A percentile compares a stretch with the other conserved stretches of the same genome.
phyloP scores from a whole-genome alignment of 2,888 invertebrate species.

The Trachelus stipa region DNA sequence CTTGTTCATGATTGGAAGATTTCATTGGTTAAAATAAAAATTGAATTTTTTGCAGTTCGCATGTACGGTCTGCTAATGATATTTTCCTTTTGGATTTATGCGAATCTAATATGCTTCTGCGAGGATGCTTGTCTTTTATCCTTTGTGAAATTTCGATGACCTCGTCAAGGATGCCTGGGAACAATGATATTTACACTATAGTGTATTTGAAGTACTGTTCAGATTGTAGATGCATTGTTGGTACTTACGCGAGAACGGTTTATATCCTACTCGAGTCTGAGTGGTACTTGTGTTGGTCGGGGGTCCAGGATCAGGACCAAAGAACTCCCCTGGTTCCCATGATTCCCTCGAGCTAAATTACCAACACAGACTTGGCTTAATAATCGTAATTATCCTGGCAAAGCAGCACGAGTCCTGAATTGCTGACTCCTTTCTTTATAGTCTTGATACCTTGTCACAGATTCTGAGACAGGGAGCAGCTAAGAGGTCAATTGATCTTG shows the following conservation, averaged over 20 bases:
- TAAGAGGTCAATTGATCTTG: not conserved
- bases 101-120: not conserved
- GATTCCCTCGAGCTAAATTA: slow-evolving; percentile 23
- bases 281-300: slow-evolving; percentile 18
- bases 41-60: not conserved
- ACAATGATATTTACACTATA: slow-evolving; percentile 25
- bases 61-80: no score
- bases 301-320: slow-evolving; percentile 21
- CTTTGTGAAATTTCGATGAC: not conserved
- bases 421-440: slow-evolving; percentile 8
- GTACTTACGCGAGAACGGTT: slow-evolving; percentile 17
- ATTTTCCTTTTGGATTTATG: no score
- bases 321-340: slow-evolving; percentile 24
- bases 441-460: not conserved
- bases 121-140: not conserved
- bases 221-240: slow-evolving; percentile 15
- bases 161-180: not conserved
- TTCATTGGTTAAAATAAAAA: not conserved
- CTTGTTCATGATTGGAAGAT: not conserved
- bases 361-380: slow-evolving; percentile 28
- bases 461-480: not conserved
- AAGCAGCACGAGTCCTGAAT: slow-evolving; percentile 10
- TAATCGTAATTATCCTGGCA: slow-evolving; percentile 33
- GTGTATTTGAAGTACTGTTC: slow-evolving; percentile 22
- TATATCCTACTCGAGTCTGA: slow-evolving; percentile 28